Evolutionary conservation across 2,888 invertebrate species (phyloP).

Genomic region (Pachymerium ferrugineum): DNA sequence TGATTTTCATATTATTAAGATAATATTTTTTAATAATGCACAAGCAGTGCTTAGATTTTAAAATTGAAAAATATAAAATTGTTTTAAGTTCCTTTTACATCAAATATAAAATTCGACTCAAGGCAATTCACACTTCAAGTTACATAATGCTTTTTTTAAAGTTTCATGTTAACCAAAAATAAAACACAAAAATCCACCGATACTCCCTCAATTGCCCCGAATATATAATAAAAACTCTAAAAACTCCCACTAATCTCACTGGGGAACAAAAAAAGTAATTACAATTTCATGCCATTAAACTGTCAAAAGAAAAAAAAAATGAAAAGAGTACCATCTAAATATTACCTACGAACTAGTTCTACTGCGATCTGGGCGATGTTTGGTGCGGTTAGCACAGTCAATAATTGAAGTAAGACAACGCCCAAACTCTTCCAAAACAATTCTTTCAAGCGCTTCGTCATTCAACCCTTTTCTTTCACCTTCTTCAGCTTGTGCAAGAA

Average conservation of each 20-base stretch:
- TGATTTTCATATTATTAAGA: neutral
- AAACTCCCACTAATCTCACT: neutral
- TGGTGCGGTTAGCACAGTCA: conserved; percentile 58
- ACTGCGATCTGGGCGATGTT: conserved; percentile 38
- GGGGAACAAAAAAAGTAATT: neutral
- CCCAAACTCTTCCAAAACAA: conserved; percentile 90
- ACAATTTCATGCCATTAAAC: neutral
- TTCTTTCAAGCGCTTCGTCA: conserved; percentile 60
- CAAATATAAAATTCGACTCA: conserved; percentile 5
- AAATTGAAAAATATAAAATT: conserved; percentile 5
- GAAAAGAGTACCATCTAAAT: neutral
- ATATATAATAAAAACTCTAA: neutral
- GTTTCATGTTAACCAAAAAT: neutral
- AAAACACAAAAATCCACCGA: neutral
- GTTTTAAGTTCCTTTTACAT: neutral
- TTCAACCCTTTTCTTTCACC: conserved; percentile 61
- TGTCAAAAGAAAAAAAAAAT: neutral
- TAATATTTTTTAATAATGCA: no score
- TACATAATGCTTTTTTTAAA: conserved; percentile 7
- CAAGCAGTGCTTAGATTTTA: neutral
- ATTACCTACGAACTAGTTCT: neutral
- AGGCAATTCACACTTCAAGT: conserved; percentile 15
- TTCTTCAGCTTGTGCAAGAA: conserved; percentile 87
- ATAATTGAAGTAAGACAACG: conserved; percentile 91
- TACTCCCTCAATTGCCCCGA: neutral